phyloP scores from a whole-genome alignment of 1,140 invertebrate species.

The Reticulitermes speratus region DNA sequence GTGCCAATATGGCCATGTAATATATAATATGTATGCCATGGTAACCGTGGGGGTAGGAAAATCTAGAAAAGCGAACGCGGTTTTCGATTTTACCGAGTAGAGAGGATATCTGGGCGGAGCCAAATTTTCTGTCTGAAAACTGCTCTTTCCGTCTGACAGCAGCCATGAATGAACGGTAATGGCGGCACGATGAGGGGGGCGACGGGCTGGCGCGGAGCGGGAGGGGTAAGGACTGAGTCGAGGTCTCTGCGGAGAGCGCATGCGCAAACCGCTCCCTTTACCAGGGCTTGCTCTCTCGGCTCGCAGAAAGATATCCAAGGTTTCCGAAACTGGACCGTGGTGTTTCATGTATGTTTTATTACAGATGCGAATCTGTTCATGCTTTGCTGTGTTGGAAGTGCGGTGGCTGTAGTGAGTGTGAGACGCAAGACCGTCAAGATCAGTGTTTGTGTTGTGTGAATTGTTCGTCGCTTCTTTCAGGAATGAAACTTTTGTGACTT shows the following conservation, averaged over 20 bases:
- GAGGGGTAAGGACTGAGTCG: background rate
- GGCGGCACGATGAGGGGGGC: background rate
- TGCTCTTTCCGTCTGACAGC: conserved; percentile 35
- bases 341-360: background rate
- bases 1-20: background rate
- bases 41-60: background rate
- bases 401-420: background rate
- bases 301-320: conserved; percentile 15
- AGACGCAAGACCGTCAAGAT: background rate
- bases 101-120: background rate
- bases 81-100: background rate
- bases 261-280: conserved; percentile 21
- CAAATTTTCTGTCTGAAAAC: conserved; percentile 19
- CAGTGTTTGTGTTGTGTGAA: conserved; percentile 9
- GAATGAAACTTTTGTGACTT: conserved; percentile 6
- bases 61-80: conserved; percentile 1
- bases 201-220: conserved; percentile 9
- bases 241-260: background rate
- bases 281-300: background rate
- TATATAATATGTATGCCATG: background rate
- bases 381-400: background rate
- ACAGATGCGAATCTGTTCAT: background rate
- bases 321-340: background rate
- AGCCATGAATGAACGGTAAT: conserved; percentile 19
- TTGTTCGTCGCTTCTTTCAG: background rate